A percentile compares a stretch with the other conserved stretches of the same genome.
These are phyloP conservation scores for Nycteola revayana DNA, from an alignment of 2,888 invertebrate genomes.

Conservation along the genomic window DNA sequence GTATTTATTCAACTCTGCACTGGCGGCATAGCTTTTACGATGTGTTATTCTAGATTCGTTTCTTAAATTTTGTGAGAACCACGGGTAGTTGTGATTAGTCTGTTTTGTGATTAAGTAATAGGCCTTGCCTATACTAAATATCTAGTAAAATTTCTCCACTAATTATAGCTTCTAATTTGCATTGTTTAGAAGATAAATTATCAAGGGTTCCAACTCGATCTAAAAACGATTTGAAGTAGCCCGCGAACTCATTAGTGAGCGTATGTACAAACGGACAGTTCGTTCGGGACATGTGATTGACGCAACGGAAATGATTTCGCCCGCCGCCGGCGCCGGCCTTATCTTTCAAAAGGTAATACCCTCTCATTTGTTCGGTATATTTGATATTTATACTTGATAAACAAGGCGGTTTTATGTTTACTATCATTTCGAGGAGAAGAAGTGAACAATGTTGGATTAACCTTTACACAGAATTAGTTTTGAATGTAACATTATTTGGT, in stretches of 20 bases:
- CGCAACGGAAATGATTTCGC: conserved; percentile 76
- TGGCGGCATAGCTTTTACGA: no score
- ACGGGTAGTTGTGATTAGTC: no score
- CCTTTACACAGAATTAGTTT: no score
- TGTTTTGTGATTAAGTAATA: no score
- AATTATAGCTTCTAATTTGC: conserved; percentile 5
- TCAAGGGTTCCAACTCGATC: conserved; percentile 34
- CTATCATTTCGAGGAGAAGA: no score
- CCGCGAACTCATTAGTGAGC: conserved; percentile 71
- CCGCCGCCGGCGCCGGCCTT: conserved; percentile 57
- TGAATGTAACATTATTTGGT: no score
- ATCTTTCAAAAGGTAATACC: conserved; percentile 61
- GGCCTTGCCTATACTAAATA: no score
- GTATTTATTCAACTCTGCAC: no score
- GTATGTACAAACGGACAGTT: conserved; percentile 51
- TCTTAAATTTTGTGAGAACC: no score
- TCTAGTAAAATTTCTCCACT: no score
- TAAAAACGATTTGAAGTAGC: conserved; percentile 47
- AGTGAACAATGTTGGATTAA: no score
- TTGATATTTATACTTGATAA: conserved; percentile 57
- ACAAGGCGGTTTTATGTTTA: conserved; percentile 29
- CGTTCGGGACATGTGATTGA: conserved; percentile 68
- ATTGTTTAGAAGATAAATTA: conserved; percentile 26
- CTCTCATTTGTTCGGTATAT: conserved; percentile 62
- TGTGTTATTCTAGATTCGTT: no score